Base-by-base conservation (phyloP, 2,113 vertebrate genomes). In the Corythornis cristatus region DNA sequence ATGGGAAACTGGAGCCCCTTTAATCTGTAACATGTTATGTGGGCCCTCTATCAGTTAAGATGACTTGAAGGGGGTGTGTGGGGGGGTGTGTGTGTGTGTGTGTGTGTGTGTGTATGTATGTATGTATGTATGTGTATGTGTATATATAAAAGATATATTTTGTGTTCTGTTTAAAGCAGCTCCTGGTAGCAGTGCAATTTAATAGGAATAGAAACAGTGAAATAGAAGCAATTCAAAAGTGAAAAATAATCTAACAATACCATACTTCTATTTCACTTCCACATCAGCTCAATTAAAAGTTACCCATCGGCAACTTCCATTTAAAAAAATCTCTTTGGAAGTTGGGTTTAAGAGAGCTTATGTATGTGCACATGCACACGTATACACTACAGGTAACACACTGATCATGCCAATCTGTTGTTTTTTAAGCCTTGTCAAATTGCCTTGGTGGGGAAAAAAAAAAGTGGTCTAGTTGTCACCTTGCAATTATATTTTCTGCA, bases 1-100 rank as follows among this genome's bases (percentile, higher is more conserved):
- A 50, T 91, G 64, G 96, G 96, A 95, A 96, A 97, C 81, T 79
- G 92, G 92, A 97, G 90, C 82, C 73, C 89, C 87, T 96, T 95
- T 93, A 93, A 95, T 94, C 21, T 96, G 56, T 20, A 89, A n/a
- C 68, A 5, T 29, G 77, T 31, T 89, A 22, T 14, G 71, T 17
- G 74, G 84, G 61, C 86, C 89, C 88, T 91, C 31, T 54, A 6
- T 92, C 31, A 22, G 90, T 17, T 54, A 1, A 2, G 26, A 35
- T 74, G 89, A 57, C 61, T 71, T 21, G 57, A 6, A 54, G 86
- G 72, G 25, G 2, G 48, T 14, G n/a, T n/a, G n/a, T n/a, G n/a
- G n/a, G n/a, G n/a, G n/a, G n/a, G 77, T 79, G 87, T 73, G 91
- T 37, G 37, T 37, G 9, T 37, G n/a, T 33, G 33, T 33, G 33